Evolutionary conservation across 1,140 invertebrate species (phyloP).

Genomic region (Drosophila oshimai): DNA sequence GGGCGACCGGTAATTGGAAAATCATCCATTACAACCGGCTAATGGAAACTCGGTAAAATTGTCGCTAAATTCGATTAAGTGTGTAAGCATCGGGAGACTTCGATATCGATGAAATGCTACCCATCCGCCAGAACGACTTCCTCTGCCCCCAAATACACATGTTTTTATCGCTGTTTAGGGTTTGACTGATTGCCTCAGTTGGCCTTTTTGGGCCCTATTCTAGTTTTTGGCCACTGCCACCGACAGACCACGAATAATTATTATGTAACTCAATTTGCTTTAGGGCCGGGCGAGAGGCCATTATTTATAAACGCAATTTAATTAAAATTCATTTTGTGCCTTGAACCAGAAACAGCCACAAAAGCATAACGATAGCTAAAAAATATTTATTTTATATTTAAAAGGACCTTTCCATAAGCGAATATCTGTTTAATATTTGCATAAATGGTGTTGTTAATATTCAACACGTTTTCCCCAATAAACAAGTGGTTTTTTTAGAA

Average conservation of each 20-base stretch:
- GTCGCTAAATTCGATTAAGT: conserved; percentile 74
- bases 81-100: conserved; percentile 55
- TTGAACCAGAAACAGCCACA: conserved; percentile 31
- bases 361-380: conserved; percentile 12
- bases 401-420: no score
- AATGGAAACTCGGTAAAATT: conserved; percentile 74
- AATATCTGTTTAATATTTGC: no score
- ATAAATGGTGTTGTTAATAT: no score
- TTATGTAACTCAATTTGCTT: conserved; percentile 68
- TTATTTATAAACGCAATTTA: conserved; percentile 72
- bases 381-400: conserved; percentile 12
- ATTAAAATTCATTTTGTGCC: conserved; percentile 61
- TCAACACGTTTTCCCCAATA: no score
- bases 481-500: no score
- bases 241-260: conserved; percentile 48
- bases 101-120: conserved; percentile 49
- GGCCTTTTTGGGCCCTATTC: neutral
- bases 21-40: conserved; percentile 74
- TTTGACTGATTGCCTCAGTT: conserved; percentile 23
- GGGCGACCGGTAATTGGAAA: conserved; percentile 75
- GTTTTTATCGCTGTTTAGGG: conserved; percentile 26
- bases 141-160: neutral
- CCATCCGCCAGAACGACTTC: neutral
- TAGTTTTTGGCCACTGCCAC: conserved; percentile 13
- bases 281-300: neutral